Evolutionary conservation across 2,113 vertebrate species (phyloP), one percentile per base, ranked within the genome.

Genomic region (Sialia sialis): DNA sequence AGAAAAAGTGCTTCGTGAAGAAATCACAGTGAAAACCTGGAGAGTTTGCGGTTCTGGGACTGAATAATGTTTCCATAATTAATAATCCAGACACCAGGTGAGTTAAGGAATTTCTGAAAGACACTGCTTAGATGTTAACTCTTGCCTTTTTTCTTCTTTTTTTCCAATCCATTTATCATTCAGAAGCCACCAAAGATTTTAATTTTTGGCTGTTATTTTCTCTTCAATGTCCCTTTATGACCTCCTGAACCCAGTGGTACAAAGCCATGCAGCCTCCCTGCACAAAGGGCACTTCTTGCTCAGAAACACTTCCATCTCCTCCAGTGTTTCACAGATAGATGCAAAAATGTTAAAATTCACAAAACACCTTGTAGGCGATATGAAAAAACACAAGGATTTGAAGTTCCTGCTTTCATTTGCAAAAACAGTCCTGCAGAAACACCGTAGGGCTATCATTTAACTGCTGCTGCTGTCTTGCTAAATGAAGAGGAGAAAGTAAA

Each of bases 361-460:
- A 16, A 60, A 93, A 67, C 43, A 93, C 79, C 84, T 79, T 73
- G 62, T 62, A 79, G 83, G 70, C 27, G 72, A 73, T 34, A 59
- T 7, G 75, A 76, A 92, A 92, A 93, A 95, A 54, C 55, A 70
- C 16, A 26, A 88, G 91, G 90, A 90, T 92, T 75, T 94, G 86
- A 95, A 92, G 89, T 56, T 92, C 76, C 36, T 97, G 72, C 84
- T 94, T 97, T 94, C 95, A 87, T 93, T 95, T 93, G 72, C 85
- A 95, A 52, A 94, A 93, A 74, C 55, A 85, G 56, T 84, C 93
- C 93, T 52, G 87, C 80, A 85, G 93, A 93, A 95, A 93, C 92
- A 72, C 94, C 1, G 2, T 87, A 94, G 90, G 93, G 93, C 88
- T 90, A 88, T 80, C 79, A 70, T 85, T 94, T 96, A 91, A 73